Percentiles rank a stretch among this genome's conserved stretches.
These are phyloP conservation scores for Poeciliopsis turneri DNA, from an alignment of 2,797 vertebrate genomes.

Conservation along the genomic window DNA sequence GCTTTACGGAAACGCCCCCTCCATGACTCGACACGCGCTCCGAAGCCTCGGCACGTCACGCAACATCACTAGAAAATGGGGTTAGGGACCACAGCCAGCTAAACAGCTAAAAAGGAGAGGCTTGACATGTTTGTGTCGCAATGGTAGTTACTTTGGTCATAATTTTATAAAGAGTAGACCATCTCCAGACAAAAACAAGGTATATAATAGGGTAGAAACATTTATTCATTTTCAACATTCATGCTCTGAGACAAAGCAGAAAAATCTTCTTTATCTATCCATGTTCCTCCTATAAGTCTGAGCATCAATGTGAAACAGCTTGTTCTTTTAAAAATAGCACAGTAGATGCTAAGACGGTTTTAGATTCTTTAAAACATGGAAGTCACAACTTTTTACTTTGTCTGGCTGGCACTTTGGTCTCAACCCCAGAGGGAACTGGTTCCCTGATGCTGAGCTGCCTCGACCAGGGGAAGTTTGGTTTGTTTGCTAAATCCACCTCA, in stretches of 20 bases:
- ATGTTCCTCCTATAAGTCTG: background rate
- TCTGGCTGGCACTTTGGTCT: background rate
- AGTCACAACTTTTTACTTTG: background rate
- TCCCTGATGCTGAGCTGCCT: background rate
- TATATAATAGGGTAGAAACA: background rate
- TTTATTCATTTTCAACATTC: background rate
- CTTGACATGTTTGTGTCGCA: too few species aligned
- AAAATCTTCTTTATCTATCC: background rate
- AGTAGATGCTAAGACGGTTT: background rate
- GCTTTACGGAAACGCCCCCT: too few species aligned
- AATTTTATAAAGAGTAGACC: background rate
- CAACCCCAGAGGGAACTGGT: background rate
- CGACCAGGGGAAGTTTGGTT: background rate
- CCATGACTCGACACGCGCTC: too few species aligned
- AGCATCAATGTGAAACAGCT: background rate
- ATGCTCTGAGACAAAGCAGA: background rate
- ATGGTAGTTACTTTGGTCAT: background rate
- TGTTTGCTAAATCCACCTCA: background rate
- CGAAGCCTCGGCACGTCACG: too few species aligned
- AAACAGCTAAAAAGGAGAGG: background rate
- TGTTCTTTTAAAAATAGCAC: background rate
- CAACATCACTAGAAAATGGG: too few species aligned
- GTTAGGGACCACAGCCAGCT: background rate
- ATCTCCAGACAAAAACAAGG: background rate
- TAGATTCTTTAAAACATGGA: background rate